These are phyloP conservation scores for Pelmatolapia mariae DNA, from an alignment of 2,113 vertebrate species.

Conservation along the genomic window DNA sequence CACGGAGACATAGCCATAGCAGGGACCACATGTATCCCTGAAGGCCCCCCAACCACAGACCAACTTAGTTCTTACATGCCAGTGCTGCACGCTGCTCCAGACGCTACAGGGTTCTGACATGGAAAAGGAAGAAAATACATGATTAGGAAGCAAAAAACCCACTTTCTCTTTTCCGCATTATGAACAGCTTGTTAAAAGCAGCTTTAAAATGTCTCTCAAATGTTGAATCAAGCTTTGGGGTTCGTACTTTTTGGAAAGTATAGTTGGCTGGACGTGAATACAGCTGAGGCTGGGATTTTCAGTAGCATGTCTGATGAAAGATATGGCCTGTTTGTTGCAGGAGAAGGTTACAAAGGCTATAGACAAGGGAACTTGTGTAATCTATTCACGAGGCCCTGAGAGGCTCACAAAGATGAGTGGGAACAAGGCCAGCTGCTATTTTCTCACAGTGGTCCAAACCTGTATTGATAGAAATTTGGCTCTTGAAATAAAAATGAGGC, in stretches of 20 bases:
- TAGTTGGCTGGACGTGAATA: conserved; percentile 27
- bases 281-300: conserved; percentile 31
- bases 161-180: not conserved
- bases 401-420: conserved; percentile 53
- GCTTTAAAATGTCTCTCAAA: conserved; percentile 6
- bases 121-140: conserved; percentile 2
- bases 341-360: conserved; percentile 17
- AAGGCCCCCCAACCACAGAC: conserved; percentile 67
- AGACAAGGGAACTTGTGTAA: conserved; percentile 72
- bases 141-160: not conserved
- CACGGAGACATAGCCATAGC: conserved; percentile 74
- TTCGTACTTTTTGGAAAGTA: not conserved
- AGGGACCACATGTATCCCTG: conserved; percentile 63
- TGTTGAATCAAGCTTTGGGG: not conserved
- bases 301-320: conserved; percentile 53
- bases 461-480: conserved; percentile 46
- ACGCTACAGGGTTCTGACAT: not conserved
- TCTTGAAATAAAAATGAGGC: conserved; percentile 37
- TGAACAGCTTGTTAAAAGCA: not conserved
- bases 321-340: conserved; percentile 18
- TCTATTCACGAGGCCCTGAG: conserved; percentile 69
- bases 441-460: conserved; percentile 52
- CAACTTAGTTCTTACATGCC: conserved; percentile 27
- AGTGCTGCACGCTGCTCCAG: not conserved
- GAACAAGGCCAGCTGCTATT: conserved; percentile 58